A percentile compares a stretch with the other conserved stretches of the same genome.
These are phyloP conservation scores for Geophilus truncorum DNA, from an alignment of 2,888 invertebrate genomes.

Conservation along the genomic window DNA sequence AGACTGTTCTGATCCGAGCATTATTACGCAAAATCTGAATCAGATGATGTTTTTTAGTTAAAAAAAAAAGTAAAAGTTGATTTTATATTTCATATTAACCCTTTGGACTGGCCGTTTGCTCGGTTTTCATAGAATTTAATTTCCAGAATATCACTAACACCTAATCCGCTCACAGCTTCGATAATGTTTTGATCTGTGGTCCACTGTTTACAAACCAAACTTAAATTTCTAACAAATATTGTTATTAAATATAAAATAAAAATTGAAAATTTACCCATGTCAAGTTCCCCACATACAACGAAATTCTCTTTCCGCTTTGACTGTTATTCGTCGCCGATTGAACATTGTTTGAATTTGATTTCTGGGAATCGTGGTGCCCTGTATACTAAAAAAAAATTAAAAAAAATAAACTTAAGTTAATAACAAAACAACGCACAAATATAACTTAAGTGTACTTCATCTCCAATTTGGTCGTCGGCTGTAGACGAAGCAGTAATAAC, in stretches of 20 bases:
- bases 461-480: constrained; percentile 31
- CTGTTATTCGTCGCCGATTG: constrained; percentile 59
- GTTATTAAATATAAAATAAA: background rate
- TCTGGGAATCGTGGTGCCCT: background rate
- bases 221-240: too few species aligned
- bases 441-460: constrained; percentile 5
- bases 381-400: background rate
- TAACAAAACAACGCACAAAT: background rate
- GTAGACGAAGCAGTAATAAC: constrained; percentile 75
- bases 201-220: constrained; percentile 67
- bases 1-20: constrained; percentile 86
- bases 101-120: constrained; percentile 96
- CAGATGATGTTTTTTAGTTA: background rate
- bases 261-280: constrained; percentile 74
- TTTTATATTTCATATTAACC: constrained; percentile 51
- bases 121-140: constrained; percentile 99
- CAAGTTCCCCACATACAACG: constrained; percentile 95
- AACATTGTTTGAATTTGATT: background rate
- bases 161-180: constrained; percentile 79
- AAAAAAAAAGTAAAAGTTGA: constrained; percentile 22
- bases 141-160: constrained; percentile 89
- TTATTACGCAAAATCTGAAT: constrained; percentile 79
- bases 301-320: constrained; percentile 65
- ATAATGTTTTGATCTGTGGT: constrained; percentile 95
- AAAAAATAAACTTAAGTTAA: background rate